These are phyloP conservation scores for Naso thynnoides DNA, from an alignment of 2,797 vertebrate genomes.

Conservation along the genomic window DNA sequence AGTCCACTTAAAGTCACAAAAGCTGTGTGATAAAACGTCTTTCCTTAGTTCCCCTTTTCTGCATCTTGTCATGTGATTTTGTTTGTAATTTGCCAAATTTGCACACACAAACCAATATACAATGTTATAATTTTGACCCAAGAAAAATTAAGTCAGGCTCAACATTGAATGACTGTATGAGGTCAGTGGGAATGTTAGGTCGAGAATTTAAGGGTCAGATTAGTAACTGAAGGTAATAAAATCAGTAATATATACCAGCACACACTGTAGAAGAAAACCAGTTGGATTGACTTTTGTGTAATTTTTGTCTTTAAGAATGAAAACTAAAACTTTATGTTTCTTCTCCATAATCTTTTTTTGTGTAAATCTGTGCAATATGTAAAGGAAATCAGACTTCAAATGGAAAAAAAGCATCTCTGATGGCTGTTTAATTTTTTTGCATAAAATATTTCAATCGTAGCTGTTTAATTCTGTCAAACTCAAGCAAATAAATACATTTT, in stretches of 20 bases:
- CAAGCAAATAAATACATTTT: background rate
- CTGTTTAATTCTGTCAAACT: background rate
- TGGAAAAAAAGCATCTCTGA: background rate
- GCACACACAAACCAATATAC: background rate
- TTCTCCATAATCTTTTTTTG: constrained; percentile 50
- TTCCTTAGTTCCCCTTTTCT: background rate
- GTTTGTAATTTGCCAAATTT: background rate
- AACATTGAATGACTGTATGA: background rate
- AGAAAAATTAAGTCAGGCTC: constrained; percentile 21
- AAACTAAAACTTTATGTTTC: constrained; percentile 53
- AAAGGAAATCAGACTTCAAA: constrained; percentile 66
- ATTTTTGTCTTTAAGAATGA: constrained; percentile 80
- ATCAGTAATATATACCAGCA: constrained; percentile 23
- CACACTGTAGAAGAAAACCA: constrained; percentile 58
- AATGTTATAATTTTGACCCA: background rate
- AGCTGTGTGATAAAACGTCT: background rate
- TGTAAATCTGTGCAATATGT: constrained; percentile 70
- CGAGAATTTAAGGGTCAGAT: background rate
- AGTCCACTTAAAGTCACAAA: background rate
- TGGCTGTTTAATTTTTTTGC: background rate
- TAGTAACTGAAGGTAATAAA: background rate
- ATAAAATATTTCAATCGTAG: background rate
- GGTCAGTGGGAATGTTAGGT: background rate
- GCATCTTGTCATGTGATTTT: background rate
- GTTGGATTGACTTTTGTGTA: constrained; percentile 80